Base-by-base conservation (phyloP, 2,888 invertebrate genomes). In the Leptothorax acervorum region DNA sequence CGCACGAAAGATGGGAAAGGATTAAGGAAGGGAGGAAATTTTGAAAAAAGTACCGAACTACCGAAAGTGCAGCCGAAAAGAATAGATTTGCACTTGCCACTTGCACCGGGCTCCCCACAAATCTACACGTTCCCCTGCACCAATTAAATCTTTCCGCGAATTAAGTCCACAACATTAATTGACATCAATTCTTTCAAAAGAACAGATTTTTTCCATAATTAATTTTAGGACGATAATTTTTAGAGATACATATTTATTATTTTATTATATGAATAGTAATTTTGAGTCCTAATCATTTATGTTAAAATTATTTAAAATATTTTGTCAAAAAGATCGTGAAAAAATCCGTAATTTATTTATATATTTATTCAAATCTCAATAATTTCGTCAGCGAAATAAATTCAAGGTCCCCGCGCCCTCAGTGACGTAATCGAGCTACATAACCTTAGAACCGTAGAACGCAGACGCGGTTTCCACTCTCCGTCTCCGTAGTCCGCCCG, bases 1-100 rank as follows among this genome's bases (percentile, higher is more conserved):
- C 48, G 9, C 15, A 9, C 15, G 31, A 65, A 18, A 3, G 5
- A 23, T 5, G 28, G 11, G 51, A 60, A 15, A 9, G 23, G 23
- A 23, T 23, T 23, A 23, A 23, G 42, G 8, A 48, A 35, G 35
- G 5, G 31, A 15, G 31, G 6, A 35, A 39, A 48, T 75, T 60
- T 60, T 31, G 48, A 53, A 53, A 65, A 63, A 65, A 53, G 65
- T 53, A 73, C 18, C 42, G 57, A 65, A 53, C 51, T 53, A 73
- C 18, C 42, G 57, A 73, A 73, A 55, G 42, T 73, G 42, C 15
- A 73, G 18, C n/a, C 35, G 28, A 53, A 53, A n/a, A 70, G 35
- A 53, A 23, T 23, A 23, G 23, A 23, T 23, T 23, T 23, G 23
- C 23, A 23, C 23, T 23, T 23, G 23, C 23, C 23, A 23, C 23